A percentile compares a stretch with the other conserved stretches of the same genome.
phyloP scores from a whole-genome alignment of 2,888 invertebrate genomes.

The Lobophora halterata region DNA sequence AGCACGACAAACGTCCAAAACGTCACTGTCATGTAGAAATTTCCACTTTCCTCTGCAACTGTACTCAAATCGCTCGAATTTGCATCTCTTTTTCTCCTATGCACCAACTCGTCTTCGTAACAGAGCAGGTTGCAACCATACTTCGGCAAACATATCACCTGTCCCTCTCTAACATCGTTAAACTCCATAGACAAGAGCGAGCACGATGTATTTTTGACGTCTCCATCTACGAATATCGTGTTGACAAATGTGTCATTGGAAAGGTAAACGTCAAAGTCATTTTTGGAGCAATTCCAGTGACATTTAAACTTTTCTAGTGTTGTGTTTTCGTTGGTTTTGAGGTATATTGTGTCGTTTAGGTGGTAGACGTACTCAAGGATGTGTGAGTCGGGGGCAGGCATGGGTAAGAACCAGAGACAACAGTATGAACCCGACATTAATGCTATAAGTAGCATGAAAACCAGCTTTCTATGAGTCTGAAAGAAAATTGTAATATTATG shows the following conservation, averaged over 20 bases:
- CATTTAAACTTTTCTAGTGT: slow-evolving; percentile 57
- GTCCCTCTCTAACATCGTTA: slow-evolving; percentile 44
- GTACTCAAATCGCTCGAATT: slow-evolving; percentile 21
- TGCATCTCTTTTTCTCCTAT: slow-evolving; percentile 28
- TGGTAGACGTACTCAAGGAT: slow-evolving; percentile 42
- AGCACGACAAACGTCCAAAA: slow-evolving; percentile 89
- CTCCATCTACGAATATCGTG: slow-evolving; percentile 52
- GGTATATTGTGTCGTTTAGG: slow-evolving; percentile 60
- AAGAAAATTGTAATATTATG: too few species aligned
- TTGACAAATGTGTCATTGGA: slow-evolving; percentile 55
- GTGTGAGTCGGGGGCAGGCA: slow-evolving; percentile 36
- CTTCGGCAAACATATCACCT: slow-evolving; percentile 51
- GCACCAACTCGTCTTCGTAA: slow-evolving; percentile 46
- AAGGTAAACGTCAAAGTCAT: slow-evolving; percentile 53
- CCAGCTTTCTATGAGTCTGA: slow-evolving; percentile 83
- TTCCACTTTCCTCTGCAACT: slow-evolving; percentile 25
- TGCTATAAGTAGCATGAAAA: slow-evolving; percentile 85
- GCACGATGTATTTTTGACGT: slow-evolving; percentile 53
- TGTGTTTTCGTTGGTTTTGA: slow-evolving; percentile 41
- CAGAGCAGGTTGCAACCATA: slow-evolving; percentile 58
- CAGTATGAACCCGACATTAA: slow-evolving; percentile 85
- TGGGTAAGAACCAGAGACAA: slow-evolving; percentile 84
- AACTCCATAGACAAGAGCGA: slow-evolving; percentile 57
- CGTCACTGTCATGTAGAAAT: slow-evolving; percentile 80
- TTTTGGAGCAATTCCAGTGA: slow-evolving; percentile 60